Conservation (phyloP, 1,140 invertebrate genomes). For the Panagrolaimus sp. region DNA sequence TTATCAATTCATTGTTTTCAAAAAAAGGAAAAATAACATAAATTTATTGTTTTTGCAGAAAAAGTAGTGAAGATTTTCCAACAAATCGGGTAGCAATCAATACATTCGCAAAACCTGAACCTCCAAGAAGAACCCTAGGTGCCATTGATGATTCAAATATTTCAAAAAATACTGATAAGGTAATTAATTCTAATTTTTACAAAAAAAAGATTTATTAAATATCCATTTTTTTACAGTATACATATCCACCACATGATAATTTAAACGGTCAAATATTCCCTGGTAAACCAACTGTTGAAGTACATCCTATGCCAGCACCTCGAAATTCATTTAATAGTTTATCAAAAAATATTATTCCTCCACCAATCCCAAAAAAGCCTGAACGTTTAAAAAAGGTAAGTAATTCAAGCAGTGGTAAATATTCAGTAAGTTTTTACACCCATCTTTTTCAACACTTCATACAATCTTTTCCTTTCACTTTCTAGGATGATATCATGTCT, state of each 20-base stretch:
- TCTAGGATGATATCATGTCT: background rate
- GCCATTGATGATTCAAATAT: slow-evolving; percentile 8
- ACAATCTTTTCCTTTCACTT: background rate
- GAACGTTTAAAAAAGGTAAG: background rate
- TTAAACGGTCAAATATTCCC: background rate
- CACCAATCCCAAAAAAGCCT: slow-evolving; percentile 6
- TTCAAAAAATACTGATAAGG: slow-evolving; percentile 7
- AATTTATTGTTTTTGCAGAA: too few relatives aligned
- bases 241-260: background rate
- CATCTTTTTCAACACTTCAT: too few relatives aligned
- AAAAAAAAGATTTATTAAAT: too few relatives aligned
- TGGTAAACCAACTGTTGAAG: slow-evolving; percentile 4
- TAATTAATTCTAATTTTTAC: background rate
- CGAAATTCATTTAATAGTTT: background rate
- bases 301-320: slow-evolving; percentile 1
- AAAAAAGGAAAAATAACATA: too few relatives aligned
- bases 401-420: too few relatives aligned
- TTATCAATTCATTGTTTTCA: too few relatives aligned
- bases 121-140: background rate
- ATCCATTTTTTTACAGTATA: too few relatives aligned
- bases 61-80: background rate
- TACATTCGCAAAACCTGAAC: slow-evolving; percentile 10
- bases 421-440: too few relatives aligned
- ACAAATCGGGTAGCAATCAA: background rate
- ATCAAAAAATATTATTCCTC: slow-evolving; percentile 1